These are phyloP conservation scores for Corythoichthys haematopterus DNA, from an alignment of 2,113 vertebrate species.

Conservation along the genomic window DNA sequence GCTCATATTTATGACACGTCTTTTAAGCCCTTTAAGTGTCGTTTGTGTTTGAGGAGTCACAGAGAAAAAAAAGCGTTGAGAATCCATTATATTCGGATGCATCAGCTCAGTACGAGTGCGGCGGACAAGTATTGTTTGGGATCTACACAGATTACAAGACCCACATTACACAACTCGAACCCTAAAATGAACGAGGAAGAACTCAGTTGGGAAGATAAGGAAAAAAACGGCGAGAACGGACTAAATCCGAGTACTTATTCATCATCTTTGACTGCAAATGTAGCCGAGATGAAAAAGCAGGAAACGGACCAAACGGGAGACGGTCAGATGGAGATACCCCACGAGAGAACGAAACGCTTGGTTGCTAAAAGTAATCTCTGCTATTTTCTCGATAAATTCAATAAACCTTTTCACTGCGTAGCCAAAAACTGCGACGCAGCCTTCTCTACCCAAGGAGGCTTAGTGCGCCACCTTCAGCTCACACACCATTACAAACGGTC, in stretches of 20 bases:
- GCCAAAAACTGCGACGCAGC: slow-evolving; percentile 88
- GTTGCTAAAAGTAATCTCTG: slow-evolving; percentile 87
- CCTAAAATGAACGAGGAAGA: slow-evolving; percentile 27
- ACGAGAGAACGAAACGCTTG: slow-evolving; percentile 82
- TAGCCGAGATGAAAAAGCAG: slow-evolving; percentile 19
- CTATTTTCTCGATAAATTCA: slow-evolving; percentile 88
- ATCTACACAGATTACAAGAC: slow-evolving; percentile 11
- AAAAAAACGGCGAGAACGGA: slow-evolving; percentile 41
- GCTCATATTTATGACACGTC: slow-evolving; percentile 55
- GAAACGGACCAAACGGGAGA: slow-evolving; percentile 34
- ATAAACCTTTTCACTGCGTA: slow-evolving; percentile 93
- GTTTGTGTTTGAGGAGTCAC: slow-evolving; percentile 87
- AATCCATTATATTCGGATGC: slow-evolving; percentile 82
- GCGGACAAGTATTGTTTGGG: slow-evolving; percentile 54
- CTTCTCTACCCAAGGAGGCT: slow-evolving; percentile 85
- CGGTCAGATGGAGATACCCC: slow-evolving; percentile 35
- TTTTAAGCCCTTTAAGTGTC: slow-evolving; percentile 87
- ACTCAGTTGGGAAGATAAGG: slow-evolving; percentile 28
- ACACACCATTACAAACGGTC: slow-evolving; percentile 90
- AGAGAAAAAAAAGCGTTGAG: slow-evolving; percentile 83
- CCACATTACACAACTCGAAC: slow-evolving; percentile 19
- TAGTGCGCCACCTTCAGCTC: slow-evolving; percentile 87
- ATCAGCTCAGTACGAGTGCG: slow-evolving; percentile 74
- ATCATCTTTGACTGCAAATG: slow-evolving; percentile 11
- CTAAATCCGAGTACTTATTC: slow-evolving; percentile 23